Evolutionary conservation across 1,140 invertebrate genomes (phyloP), one percentile per base, ranked within the genome.

Genomic region (Pseudomyrmex cubaensis): DNA sequence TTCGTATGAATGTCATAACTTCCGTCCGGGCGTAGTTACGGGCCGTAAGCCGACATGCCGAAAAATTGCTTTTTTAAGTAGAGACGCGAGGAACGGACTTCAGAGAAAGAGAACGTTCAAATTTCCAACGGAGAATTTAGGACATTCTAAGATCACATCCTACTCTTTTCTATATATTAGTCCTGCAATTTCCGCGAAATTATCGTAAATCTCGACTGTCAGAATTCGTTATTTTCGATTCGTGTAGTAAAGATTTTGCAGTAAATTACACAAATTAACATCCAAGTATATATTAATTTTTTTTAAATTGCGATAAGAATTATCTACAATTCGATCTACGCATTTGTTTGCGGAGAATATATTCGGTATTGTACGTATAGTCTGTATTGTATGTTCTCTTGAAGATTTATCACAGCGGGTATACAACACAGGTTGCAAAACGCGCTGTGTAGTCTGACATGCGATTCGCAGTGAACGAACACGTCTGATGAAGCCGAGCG

Each of bases 61-160:
- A 80, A 80, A 80, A 80, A 80, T 80, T 80, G 66, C 66, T 59
- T 80, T 72, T 59, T 70, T 70, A 70, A 78, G 76, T 78, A 48
- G 76, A 59, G 64, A 70, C 13, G 25, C 2, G 64, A 15, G 46
- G 20, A 15, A 35, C 35, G 20, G 54, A 13, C 56, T 77, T 56
- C 50, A 77, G 44, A 77, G 44, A 59, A 59, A 57, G 63, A 69
- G 64, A 57, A 46, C 35, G 62, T 50, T 80, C 69, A 70, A 70
- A 78, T 35, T 59, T n/a, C 2, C 76, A 20, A 44, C 13, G 17
- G 17, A 78, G 52, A 48, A 46, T 70, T 70, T 20, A 44, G 52
- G 57, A 66, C 52, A 15, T 70, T 22, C 52, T 44, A 69, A 78
- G 35, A 70, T 70, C 46, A 54, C 17, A 20, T 66, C 20, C 20